Evolutionary conservation across 2,888 invertebrate species (phyloP).

Genomic region (Ectropis crepuscularia): DNA sequence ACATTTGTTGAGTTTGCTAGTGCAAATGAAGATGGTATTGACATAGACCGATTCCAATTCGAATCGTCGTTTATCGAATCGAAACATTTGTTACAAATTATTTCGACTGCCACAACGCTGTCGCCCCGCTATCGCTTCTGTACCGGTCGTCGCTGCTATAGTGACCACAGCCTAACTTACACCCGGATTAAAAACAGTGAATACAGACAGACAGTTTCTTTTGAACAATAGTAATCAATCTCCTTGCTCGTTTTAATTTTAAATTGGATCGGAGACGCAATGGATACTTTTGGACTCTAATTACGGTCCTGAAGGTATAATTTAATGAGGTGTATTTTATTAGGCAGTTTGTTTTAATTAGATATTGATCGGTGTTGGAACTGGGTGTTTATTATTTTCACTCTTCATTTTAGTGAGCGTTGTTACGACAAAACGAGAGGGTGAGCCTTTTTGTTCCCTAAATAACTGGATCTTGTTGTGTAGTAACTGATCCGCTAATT

Average conservation of each 20-base stretch:
- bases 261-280: constrained; percentile 19
- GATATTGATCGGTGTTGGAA: constrained; percentile 8
- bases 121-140: too few relatives aligned
- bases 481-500: too few relatives aligned
- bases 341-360: constrained; percentile 11
- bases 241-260: constrained; percentile 23
- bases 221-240: constrained; percentile 23
- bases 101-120: too few relatives aligned
- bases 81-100: too few relatives aligned
- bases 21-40: too few relatives aligned
- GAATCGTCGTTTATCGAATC: too few relatives aligned
- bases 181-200: constrained; percentile 19
- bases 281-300: constrained; percentile 15
- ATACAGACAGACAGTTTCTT: constrained; percentile 15
- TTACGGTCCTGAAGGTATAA: constrained; percentile 14
- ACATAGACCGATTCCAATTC: too few relatives aligned
- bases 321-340: constrained; percentile 40
- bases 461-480: too few relatives aligned
- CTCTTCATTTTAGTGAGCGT: neutral
- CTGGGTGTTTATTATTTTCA: neutral
- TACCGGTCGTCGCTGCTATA: too few relatives aligned
- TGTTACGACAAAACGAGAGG: too few relatives aligned
- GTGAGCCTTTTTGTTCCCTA: too few relatives aligned
- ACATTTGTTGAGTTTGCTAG: too few relatives aligned
- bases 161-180: neutral